Evolutionary conservation across 92 coral and sea anemone genomes (phyloP).

Genomic region (Palythoa caribaeorum): DNA sequence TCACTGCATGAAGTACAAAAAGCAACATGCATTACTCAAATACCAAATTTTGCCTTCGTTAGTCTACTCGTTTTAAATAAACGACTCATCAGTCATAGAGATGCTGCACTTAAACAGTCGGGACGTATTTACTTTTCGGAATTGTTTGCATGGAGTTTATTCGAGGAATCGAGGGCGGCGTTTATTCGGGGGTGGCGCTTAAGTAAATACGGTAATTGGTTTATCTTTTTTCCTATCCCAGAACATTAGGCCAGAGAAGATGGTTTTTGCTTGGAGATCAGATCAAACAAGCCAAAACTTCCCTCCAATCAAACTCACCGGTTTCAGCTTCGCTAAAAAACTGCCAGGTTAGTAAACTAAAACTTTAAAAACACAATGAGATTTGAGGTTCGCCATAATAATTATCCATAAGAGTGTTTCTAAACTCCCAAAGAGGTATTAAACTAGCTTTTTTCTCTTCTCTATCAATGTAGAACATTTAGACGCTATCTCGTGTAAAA

Average conservation of each 20-base stretch:
- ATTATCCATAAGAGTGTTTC: not conserved
- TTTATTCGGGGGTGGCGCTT: too few species aligned
- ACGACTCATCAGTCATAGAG: too few species aligned
- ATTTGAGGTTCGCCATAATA: too few species aligned
- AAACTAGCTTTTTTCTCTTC: not conserved
- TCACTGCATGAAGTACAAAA: too few species aligned
- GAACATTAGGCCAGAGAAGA: slow-evolving; percentile 86
- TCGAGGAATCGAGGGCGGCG: too few species aligned
- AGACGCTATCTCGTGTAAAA: slow-evolving; percentile 58
- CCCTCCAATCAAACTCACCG: slow-evolving; percentile 82
- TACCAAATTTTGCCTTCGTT: too few species aligned
- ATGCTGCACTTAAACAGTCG: too few species aligned
- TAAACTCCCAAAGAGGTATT: not conserved
- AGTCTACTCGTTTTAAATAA: too few species aligned
- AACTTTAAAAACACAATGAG: not conserved
- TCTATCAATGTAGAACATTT: slow-evolving; percentile 45
- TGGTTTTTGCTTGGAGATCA: slow-evolving; percentile 70
- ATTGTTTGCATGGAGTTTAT: too few species aligned
- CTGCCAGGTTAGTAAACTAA: slow-evolving; percentile 57
- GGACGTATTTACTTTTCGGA: too few species aligned
- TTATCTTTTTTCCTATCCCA: slow-evolving; percentile 16
- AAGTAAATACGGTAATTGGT: too few species aligned
- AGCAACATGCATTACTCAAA: too few species aligned
- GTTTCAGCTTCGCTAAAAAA: slow-evolving; percentile 75
- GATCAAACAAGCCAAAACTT: slow-evolving; percentile 59